phyloP scores from a whole-genome alignment of 2,797 vertebrate species.

The Pangasius macronema region DNA sequence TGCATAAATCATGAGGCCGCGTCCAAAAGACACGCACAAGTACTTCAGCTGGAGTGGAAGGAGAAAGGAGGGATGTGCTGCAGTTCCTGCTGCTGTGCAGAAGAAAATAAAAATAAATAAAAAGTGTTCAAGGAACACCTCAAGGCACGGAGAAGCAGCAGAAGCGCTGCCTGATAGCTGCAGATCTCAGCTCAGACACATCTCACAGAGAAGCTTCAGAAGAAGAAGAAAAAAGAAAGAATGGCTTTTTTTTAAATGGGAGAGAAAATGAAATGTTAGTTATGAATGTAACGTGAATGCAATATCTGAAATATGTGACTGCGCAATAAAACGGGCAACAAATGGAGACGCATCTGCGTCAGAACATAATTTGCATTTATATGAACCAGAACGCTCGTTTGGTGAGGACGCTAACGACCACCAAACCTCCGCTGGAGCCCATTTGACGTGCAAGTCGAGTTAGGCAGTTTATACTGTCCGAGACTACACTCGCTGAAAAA shows the following conservation, averaged over 20 bases:
- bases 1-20: slow-evolving; percentile 76
- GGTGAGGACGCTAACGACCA: slow-evolving; percentile 4
- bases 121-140: slow-evolving; percentile 54
- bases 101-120: background rate
- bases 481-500: too few species aligned
- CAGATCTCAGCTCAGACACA: slow-evolving; percentile 52
- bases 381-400: background rate
- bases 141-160: slow-evolving; percentile 52
- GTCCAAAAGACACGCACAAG: slow-evolving; percentile 69
- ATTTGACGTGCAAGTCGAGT: too few species aligned
- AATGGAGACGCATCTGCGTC: background rate
- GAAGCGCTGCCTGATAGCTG: slow-evolving; percentile 38
- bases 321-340: background rate
- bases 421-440: too few species aligned
- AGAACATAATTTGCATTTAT: slow-evolving; percentile 14
- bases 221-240: background rate
- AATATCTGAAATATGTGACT: background rate
- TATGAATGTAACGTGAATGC: background rate
- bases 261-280: background rate
- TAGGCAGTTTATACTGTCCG: too few species aligned
- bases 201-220: background rate
- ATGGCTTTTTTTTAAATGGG: background rate
- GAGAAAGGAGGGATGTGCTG: slow-evolving; percentile 56
- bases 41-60: slow-evolving; percentile 61
- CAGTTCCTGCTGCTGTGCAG: slow-evolving; percentile 55